Evolutionary conservation across 1,140 invertebrate species (phyloP).

Genomic region (Drosophila murphyi): DNA sequence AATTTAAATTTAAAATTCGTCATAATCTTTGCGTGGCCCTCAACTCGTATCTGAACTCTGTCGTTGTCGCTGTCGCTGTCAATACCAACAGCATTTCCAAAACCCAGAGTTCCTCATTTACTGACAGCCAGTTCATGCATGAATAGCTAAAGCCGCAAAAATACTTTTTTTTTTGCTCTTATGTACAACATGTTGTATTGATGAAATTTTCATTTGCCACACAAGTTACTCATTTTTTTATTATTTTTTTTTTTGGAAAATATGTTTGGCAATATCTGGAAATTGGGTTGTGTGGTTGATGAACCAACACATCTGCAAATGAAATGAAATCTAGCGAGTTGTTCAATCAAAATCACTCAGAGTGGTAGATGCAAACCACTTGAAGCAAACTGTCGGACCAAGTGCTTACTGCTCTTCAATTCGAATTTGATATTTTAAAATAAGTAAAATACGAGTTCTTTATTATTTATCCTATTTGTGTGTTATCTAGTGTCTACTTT

Average conservation of each 20-base stretch:
- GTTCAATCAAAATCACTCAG: slow-evolving; percentile 66
- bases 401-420: slow-evolving; percentile 36
- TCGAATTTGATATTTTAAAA: slow-evolving; percentile 9
- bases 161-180: not conserved
- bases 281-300: slow-evolving; percentile 17
- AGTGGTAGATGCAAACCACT: slow-evolving; percentile 55
- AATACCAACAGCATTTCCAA: slow-evolving; percentile 22
- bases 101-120: slow-evolving; percentile 25
- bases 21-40: not conserved
- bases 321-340: slow-evolving; percentile 23
- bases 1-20: slow-evolving; percentile 22
- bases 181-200: slow-evolving; percentile 32
- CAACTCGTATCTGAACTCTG: not conserved
- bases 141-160: slow-evolving; percentile 6
- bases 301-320: slow-evolving; percentile 18
- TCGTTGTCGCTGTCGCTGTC: not conserved
- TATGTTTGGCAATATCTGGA: slow-evolving; percentile 30
- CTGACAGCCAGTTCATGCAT: slow-evolving; percentile 40
- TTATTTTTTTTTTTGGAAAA: slow-evolving; percentile 22
- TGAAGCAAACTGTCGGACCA: slow-evolving; percentile 49
- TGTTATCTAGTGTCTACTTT: too few species aligned
- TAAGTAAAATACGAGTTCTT: too few species aligned
- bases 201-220: slow-evolving; percentile 34
- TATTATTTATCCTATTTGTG: too few species aligned
- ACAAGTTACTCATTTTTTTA: slow-evolving; percentile 12